phyloP scores from a whole-genome alignment of 2,888 invertebrate genomes.

The Brachyptera putata region DNA sequence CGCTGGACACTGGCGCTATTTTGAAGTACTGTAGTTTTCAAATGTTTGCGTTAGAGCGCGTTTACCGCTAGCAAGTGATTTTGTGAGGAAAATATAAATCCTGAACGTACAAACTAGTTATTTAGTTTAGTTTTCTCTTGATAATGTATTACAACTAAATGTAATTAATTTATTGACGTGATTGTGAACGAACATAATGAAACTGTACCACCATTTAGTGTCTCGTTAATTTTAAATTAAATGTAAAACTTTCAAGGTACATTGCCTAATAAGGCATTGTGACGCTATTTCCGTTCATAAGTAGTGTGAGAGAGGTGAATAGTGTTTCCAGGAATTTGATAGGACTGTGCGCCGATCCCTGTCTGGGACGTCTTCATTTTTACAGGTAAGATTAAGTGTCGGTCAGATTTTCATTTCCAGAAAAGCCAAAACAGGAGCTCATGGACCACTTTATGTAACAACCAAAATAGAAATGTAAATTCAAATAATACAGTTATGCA shows the following conservation, averaged over 20 bases:
- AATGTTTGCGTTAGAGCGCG: too few species aligned
- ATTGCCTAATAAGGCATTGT: conserved; percentile 36
- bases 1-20: too few species aligned
- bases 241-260: conserved; percentile 29
- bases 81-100: conserved; percentile 20
- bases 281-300: conserved; percentile 34
- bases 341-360: background rate
- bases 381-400: too few species aligned
- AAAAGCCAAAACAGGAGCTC: too few species aligned
- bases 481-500: too few species aligned
- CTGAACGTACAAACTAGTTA: background rate
- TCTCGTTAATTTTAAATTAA: conserved; percentile 5
- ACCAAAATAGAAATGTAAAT: too few species aligned
- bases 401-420: too few species aligned
- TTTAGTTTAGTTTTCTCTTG: background rate
- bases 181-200: background rate
- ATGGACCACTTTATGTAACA: too few species aligned
- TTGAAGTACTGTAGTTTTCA: too few species aligned
- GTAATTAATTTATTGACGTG: background rate
- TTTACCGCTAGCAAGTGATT: too few species aligned
- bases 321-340: conserved; percentile 31
- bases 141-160: background rate
- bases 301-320: conserved; percentile 17
- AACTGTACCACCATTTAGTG: background rate
- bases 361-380: background rate